Conservation (phyloP, 2,113 vertebrate genomes). For the Petrocephalus microphthalmus region DNA sequence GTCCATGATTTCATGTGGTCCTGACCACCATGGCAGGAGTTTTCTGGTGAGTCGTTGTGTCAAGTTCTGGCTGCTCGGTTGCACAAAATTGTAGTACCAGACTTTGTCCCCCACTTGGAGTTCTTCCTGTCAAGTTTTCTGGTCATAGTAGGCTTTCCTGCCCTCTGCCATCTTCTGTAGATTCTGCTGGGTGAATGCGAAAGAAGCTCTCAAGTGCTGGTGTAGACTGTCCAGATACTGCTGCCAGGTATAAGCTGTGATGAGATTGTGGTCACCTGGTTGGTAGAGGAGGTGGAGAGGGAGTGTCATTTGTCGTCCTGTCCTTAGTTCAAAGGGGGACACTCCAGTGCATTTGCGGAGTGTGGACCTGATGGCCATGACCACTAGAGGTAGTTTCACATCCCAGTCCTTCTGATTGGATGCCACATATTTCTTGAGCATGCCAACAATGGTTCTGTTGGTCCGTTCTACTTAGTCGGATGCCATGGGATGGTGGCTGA, state of each 20-base stretch:
- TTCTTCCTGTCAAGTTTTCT: not conserved
- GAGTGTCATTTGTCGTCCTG: slow-evolving; percentile 16
- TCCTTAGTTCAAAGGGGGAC: slow-evolving; percentile 15
- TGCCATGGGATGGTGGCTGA: slow-evolving; percentile 11
- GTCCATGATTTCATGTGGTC: not conserved
- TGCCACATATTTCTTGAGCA: slow-evolving; percentile 20
- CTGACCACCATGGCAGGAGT: not conserved
- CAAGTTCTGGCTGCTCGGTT: not conserved
- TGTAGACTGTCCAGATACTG: slow-evolving; percentile 11
- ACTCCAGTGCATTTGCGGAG: slow-evolving; percentile 7
- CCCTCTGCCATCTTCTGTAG: not conserved
- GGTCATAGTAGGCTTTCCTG: slow-evolving; percentile 25
- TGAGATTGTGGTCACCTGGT: not conserved
- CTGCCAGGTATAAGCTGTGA: not conserved
- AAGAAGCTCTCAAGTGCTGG: not conserved
- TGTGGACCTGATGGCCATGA: slow-evolving; percentile 24
- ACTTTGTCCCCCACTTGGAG: slow-evolving; percentile 8
- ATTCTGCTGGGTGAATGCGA: not conserved
- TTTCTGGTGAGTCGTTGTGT: slow-evolving; percentile 1
- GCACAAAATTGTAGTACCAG: slow-evolving; percentile 12
- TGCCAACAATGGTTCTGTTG: slow-evolving; percentile 16
- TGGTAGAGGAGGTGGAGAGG: slow-evolving; percentile 17
- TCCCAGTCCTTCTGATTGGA: slow-evolving; percentile 24
- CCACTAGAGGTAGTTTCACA: slow-evolving; percentile 20
- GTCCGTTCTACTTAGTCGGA: slow-evolving; percentile 21